Evolutionary conservation across 2,113 vertebrate genomes (phyloP), one percentile per base, ranked within the genome.

Genomic region (Limnothrissa miodon): DNA sequence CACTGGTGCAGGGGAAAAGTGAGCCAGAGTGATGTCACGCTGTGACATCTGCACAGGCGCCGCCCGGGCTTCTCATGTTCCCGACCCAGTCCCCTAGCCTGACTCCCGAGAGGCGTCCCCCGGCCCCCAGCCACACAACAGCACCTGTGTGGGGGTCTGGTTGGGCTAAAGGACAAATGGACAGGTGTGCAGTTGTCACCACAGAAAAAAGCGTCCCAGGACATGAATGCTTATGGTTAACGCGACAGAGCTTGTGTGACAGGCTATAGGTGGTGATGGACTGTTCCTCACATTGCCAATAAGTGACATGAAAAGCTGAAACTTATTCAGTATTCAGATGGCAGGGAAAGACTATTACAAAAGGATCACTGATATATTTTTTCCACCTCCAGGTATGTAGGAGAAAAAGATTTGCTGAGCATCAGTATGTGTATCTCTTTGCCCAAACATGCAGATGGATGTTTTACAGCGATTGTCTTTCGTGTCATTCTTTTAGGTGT

Each of bases 401-500:
- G 59, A 83, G 81, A 87, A 80, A 25, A 44, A 74, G 62, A n/a
- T 45, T 79, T 85, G 53, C 29, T 78, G 78, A 83, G 42, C 66
- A 59, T 85, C 78, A 83, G 80, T 62, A 81, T 81, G 33, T 42
- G 45, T 82, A 83, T 70, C 83, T 86, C n/a, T 80, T 33, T 87
- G 82, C 83, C 86, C 80, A 78, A 84, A 85, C 83, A 87, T 79
- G 84, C 78, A 84, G 48, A 78, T 45, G 85, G 78, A 82, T 62
- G 66, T 84, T 44, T 79, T 86, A 84, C 23, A 33, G 81, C 83
- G 85, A 81, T 86, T 53, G 33, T 80, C 45, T 83, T 85, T 80
- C 79, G 78, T 79, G 13, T 33, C 81, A 80, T 88, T 81, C 74
- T 83, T 84, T 85, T 79, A 88, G 81, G 59, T 81, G 46, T 88